These are phyloP conservation scores for Tangara arthus DNA, from an alignment of 2,797 vertebrate species.

Conservation along the genomic window DNA sequence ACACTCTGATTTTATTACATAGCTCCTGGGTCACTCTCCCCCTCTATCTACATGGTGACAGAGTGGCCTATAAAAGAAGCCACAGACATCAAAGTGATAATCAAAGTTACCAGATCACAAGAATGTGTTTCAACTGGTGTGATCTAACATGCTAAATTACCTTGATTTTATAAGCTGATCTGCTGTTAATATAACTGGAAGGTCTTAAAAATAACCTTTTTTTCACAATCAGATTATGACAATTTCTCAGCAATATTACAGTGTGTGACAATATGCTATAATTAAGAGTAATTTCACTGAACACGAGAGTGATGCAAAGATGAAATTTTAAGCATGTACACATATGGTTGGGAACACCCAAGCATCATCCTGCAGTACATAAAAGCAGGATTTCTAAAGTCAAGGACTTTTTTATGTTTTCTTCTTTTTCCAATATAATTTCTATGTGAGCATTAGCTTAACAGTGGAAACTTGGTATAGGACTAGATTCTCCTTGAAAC, in stretches of 20 bases:
- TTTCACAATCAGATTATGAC: neutral
- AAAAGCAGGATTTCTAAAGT: neutral
- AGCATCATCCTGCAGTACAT: neutral
- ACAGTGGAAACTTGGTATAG: neutral
- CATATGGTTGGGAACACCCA: neutral
- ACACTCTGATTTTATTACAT: constrained; percentile 50
- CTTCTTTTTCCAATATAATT: neutral
- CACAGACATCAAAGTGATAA: neutral
- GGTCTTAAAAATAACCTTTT: neutral
- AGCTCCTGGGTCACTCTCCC: constrained; percentile 27
- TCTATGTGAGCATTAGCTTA: neutral
- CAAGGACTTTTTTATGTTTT: neutral
- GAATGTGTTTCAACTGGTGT: neutral
- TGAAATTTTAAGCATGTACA: neutral
- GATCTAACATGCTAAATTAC: neutral
- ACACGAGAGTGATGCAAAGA: constrained; percentile 1
- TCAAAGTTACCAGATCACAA: constrained; percentile 19
- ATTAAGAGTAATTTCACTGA: neutral
- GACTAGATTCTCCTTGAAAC: neutral
- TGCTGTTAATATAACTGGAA: neutral
- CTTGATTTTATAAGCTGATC: constrained; percentile 3
- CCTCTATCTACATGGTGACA: constrained; percentile 7
- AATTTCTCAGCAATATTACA: constrained; percentile 30
- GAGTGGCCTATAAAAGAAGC: constrained; percentile 12
- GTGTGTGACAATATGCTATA: neutral